phyloP scores from a whole-genome alignment of 2,797 vertebrate genomes.

The Tympanoctomys barrerae region DNA sequence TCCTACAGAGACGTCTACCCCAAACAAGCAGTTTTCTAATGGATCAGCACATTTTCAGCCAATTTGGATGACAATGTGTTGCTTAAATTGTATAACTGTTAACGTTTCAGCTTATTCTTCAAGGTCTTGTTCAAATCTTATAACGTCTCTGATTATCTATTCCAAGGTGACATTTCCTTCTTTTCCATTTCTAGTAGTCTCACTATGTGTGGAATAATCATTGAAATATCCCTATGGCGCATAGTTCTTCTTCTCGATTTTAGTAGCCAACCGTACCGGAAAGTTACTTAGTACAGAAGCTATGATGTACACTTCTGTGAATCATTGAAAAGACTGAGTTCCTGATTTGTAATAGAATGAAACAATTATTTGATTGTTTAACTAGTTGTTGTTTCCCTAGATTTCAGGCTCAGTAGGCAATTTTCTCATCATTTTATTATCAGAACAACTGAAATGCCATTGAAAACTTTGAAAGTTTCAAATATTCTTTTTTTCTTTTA shows the following conservation, averaged over 20 bases:
- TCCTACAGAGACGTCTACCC: neutral
- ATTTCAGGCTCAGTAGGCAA: conserved; percentile 6
- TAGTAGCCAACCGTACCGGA: neutral
- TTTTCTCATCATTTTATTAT: conserved; percentile 25
- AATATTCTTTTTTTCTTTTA: too few relatives aligned
- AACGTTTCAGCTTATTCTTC: neutral
- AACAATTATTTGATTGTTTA: conserved; percentile 3
- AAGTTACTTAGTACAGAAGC: neutral
- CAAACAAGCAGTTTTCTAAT: neutral
- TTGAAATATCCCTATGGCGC: neutral
- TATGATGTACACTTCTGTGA: neutral
- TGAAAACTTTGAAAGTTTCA: conserved; percentile 38
- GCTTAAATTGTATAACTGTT: neutral
- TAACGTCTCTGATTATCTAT: neutral
- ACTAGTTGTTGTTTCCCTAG: neutral
- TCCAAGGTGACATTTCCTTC: neutral
- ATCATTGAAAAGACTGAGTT: neutral
- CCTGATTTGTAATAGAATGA: neutral
- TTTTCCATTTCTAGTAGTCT: neutral
- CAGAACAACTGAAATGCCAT: conserved; percentile 15
- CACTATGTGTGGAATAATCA: conserved; percentile 10
- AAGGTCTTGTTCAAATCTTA: neutral
- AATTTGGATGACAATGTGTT: neutral
- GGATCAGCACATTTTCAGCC: neutral
- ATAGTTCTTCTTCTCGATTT: conserved; percentile 20